Evolutionary conservation across 2,888 invertebrate species (phyloP), one percentile per base, ranked within the genome.

Genomic region (Alsophila aescularia): DNA sequence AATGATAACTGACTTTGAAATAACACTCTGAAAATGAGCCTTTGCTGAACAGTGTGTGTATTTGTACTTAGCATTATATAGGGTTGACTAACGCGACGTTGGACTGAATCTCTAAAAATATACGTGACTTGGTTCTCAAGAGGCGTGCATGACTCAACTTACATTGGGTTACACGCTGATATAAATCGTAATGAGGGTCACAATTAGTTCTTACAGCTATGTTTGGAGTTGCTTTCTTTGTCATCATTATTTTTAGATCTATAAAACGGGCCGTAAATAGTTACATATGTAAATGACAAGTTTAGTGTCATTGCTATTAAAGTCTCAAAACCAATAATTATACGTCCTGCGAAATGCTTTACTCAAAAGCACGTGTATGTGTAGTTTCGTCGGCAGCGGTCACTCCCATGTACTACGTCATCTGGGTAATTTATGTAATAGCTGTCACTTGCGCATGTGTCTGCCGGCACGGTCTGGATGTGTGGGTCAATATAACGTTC

Each of bases 371-470:
- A 24, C 24, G 7, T 8, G 8, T 24, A 24, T n/a, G n/a, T 21
- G 4, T 6, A 21, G 21, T 8, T 50, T 36, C 24, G 9, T 15
- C 21, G 37, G 8, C 21, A 3, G 52, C 55, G 61, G 67, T 61
- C 66, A 62, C 64, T 64, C 64, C 62, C 55, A 34, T 31, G 54
- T 34, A 56, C 44, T 73, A 73, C 81, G 83, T 82, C 82, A 82
- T 81, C 74, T 70, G 74, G 83, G 81, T 82, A 84, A 83, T 72
- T 85, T 81, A 78, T 73, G 83, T 81, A 71, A 78, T 77, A 73
- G 72, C 81, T 75, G 81, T 55, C 53, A 76, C 68, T 52, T 60
- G 62, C 50, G 34, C 40, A 41, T 37, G 41, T 44, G 44, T 24
- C 24, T 27, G 34, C 36, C 35, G 40, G 48, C 43, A 43, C 43